These are phyloP conservation scores for Laticauda laticaudata DNA, from an alignment of 2,113 vertebrate genomes.

Conservation along the genomic window DNA sequence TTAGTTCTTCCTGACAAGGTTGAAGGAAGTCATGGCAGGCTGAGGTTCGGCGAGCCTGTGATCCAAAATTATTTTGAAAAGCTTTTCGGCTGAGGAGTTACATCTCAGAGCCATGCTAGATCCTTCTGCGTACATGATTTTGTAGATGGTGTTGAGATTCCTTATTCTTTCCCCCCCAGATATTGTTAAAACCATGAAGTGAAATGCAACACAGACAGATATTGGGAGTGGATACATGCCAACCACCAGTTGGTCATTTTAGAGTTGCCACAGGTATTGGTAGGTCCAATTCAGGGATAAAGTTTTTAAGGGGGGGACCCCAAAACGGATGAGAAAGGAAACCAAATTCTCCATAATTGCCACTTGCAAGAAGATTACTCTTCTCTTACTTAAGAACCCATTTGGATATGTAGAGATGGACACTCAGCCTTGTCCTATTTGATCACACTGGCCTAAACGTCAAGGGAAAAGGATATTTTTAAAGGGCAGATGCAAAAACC, in stretches of 20 bases:
- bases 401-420: not conserved
- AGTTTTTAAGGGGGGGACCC: not conserved
- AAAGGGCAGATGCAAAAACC: not conserved
- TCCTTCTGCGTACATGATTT: not conserved
- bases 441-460: not conserved
- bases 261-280: too few relatives aligned
- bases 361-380: not conserved
- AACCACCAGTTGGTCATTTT: not conserved
- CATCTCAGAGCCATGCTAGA: not conserved
- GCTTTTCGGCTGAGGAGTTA: not conserved
- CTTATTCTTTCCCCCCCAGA: not conserved
- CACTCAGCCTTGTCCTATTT: not conserved
- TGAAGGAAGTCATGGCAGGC: not conserved
- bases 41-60: not conserved
- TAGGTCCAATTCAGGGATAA: not conserved
- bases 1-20: not conserved
- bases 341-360: too few relatives aligned
- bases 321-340: not conserved
- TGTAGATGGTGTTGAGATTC: not conserved
- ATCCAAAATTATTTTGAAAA: not conserved
- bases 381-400: not conserved
- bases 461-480: not conserved
- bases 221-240: not conserved
- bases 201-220: not conserved
- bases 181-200: not conserved